Evolutionary conservation across 2,888 invertebrate species (phyloP).

Genomic region (Thera britannica): DNA sequence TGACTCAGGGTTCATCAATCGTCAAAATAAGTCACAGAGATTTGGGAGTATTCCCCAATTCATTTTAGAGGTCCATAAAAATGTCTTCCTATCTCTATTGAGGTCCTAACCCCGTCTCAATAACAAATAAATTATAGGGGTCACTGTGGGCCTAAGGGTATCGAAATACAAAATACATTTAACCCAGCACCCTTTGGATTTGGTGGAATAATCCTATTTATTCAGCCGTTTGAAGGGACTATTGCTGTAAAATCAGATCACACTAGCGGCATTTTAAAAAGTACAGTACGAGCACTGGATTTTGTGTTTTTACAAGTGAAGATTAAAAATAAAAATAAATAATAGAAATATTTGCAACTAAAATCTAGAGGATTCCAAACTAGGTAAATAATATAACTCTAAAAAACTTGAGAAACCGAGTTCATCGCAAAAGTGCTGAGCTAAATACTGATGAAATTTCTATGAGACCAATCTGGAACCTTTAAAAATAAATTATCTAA

Average conservation of each 20-base stretch:
- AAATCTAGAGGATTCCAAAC: too few relatives aligned
- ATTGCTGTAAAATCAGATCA: slow-evolving; percentile 40
- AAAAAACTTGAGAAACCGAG: too few relatives aligned
- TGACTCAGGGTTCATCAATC: not conserved
- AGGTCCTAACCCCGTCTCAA: slow-evolving; percentile 39
- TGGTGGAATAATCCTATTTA: slow-evolving; percentile 45
- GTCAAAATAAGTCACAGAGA: slow-evolving; percentile 17
- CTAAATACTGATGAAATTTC: too few relatives aligned
- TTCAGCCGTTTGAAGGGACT: slow-evolving; percentile 39
- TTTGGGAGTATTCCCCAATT: slow-evolving; percentile 32
- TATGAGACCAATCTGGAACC: too few relatives aligned
- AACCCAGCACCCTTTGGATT: slow-evolving; percentile 36
- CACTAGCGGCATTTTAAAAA: not conserved
- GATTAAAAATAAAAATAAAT: too few relatives aligned
- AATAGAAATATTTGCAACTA: too few relatives aligned
- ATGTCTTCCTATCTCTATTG: slow-evolving; percentile 34
- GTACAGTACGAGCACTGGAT: not conserved
- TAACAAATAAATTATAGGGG: slow-evolving; percentile 45
- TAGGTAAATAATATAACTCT: too few relatives aligned
- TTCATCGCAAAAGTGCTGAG: too few relatives aligned
- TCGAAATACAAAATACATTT: slow-evolving; percentile 43
- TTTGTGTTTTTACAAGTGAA: too few relatives aligned
- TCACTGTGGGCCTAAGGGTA: slow-evolving; percentile 37
- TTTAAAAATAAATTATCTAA: too few relatives aligned
- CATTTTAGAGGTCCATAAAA: slow-evolving; percentile 41